Evolutionary conservation across 2,797 vertebrate genomes (phyloP).

Genomic region (Cyprinodon diabolis): DNA sequence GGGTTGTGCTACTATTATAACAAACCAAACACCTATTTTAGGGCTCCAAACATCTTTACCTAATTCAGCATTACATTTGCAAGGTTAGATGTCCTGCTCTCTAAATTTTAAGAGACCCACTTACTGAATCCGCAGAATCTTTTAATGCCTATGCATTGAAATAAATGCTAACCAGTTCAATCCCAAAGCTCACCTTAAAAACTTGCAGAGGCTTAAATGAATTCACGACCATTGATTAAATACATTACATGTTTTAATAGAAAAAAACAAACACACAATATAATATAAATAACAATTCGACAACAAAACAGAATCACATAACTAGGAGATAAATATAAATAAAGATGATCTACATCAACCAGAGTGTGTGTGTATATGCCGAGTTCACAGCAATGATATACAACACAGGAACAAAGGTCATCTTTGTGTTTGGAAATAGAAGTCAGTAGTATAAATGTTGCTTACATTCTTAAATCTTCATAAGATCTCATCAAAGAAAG

Average conservation of each 20-base stretch:
- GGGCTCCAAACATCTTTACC: neutral
- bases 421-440: slow-evolving; percentile 13
- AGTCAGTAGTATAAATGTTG: neutral
- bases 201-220: neutral
- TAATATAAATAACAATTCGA: neutral
- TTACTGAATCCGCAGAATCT: too few relatives aligned
- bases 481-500: neutral
- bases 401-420: slow-evolving; percentile 8
- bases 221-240: neutral
- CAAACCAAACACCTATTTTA: neutral
- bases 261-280: neutral
- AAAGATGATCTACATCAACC: neutral
- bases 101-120: too few relatives aligned
- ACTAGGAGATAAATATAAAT: neutral
- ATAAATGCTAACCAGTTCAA: neutral
- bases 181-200: neutral
- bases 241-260: neutral
- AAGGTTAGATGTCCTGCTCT: too few relatives aligned
- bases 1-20: neutral
- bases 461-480: slow-evolving; percentile 1
- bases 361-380: neutral
- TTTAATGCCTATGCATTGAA: neutral
- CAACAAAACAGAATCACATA: neutral
- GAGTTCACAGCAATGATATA: neutral
- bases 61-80: too few relatives aligned